phyloP scores from a whole-genome alignment of 2,113 vertebrate genomes.

The Chlamydotis undulata region DNA sequence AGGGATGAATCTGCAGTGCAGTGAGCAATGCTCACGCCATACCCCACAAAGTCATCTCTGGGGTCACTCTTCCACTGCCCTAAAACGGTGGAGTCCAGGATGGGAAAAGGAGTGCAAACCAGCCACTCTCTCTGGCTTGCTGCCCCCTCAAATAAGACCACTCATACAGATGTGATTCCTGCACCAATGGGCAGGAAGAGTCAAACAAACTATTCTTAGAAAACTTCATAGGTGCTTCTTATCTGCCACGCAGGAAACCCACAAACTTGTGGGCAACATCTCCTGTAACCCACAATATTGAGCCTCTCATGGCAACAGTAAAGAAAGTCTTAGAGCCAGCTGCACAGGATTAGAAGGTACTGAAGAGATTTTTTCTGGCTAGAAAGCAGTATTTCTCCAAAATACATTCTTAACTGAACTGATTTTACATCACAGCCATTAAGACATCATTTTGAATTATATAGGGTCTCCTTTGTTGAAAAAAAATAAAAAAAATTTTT shows the following conservation, averaged over 20 bases:
- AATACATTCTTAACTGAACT: not conserved
- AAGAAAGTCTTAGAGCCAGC: not conserved
- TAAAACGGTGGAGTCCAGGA: not conserved
- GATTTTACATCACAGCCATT: not conserved
- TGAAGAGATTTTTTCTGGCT: not conserved
- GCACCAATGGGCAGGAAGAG: not conserved
- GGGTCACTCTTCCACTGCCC: fast-evolving
- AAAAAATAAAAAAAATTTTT: not conserved
- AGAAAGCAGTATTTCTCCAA: not conserved
- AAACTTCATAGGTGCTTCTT: not conserved
- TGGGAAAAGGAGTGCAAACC: not conserved
- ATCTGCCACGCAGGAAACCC: not conserved
- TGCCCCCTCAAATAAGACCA: not conserved
- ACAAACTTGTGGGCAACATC: not conserved
- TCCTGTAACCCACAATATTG: not conserved
- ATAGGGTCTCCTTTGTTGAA: not conserved
- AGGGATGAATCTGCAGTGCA: not conserved
- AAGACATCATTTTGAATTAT: not conserved
- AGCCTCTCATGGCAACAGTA: not conserved
- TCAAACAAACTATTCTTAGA: not conserved
- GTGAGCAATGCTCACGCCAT: not conserved
- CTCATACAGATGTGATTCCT: not conserved
- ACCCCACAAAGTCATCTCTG: not conserved
- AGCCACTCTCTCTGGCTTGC: not conserved
- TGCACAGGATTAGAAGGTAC: not conserved